phyloP scores from a whole-genome alignment of 2,888 invertebrate species.

The Dione vanillae region DNA sequence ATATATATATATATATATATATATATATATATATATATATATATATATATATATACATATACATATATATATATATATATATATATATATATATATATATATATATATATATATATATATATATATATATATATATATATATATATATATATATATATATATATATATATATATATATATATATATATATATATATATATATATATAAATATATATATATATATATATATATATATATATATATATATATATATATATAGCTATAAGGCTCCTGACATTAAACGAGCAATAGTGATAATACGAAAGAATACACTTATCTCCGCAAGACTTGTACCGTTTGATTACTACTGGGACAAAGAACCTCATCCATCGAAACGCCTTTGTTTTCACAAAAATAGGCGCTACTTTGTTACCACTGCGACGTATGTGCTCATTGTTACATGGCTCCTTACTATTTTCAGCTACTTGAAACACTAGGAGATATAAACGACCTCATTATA shows the following conservation, averaged over 20 bases:
- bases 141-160: too few species aligned
- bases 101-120: too few species aligned
- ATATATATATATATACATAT: too few species aligned
- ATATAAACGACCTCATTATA: conserved; percentile 15
- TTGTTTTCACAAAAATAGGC: conserved; percentile 54
- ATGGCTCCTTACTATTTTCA: conserved; percentile 19
- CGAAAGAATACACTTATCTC: conserved; percentile 54
- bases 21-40: too few species aligned
- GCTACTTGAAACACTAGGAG: conserved; percentile 4
- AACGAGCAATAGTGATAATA: conserved; percentile 31
- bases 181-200: too few species aligned
- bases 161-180: too few species aligned
- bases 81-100: too few species aligned
- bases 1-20: too few species aligned
- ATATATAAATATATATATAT: too few species aligned
- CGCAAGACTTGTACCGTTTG: conserved; percentile 59
- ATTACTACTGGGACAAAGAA: conserved; percentile 65
- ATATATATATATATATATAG: background rate
- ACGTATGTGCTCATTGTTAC: conserved; percentile 4
- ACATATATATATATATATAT: too few species aligned
- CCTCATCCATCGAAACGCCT: conserved; percentile 59
- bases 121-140: too few species aligned
- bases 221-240: background rate
- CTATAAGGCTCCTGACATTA: background rate
- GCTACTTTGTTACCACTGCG: conserved; percentile 41